phyloP scores from a whole-genome alignment of 2,797 vertebrate species.

The Lagorchestes hirsutus region DNA sequence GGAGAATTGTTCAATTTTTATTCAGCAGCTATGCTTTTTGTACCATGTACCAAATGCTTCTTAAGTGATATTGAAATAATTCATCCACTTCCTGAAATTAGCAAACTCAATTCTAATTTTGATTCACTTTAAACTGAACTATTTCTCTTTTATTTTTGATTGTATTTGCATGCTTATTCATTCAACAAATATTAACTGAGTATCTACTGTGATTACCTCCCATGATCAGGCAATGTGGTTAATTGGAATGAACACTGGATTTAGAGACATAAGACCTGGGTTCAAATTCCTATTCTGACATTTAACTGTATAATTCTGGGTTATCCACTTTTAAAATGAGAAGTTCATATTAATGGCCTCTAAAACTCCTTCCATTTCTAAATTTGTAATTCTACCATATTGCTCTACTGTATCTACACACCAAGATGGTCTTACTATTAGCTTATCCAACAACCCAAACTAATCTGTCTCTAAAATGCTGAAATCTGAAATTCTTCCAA shows the following conservation, averaged over 20 bases:
- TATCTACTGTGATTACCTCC: neutral
- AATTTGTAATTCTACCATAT: neutral
- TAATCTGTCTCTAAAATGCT: neutral
- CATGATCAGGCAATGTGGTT: neutral
- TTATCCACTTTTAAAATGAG: neutral
- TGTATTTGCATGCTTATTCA: neutral
- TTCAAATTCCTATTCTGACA: neutral
- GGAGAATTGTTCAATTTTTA: slow-evolving; percentile 15
- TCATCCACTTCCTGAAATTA: slow-evolving; percentile 36
- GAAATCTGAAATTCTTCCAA: neutral
- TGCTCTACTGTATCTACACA: neutral
- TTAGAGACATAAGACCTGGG: neutral
- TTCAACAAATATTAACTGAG: neutral
- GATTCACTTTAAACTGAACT: neutral
- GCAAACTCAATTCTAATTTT: slow-evolving; percentile 38
- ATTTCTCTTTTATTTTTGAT: slow-evolving; percentile 56
- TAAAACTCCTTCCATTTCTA: neutral
- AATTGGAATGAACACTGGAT: neutral
- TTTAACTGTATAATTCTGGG: neutral
- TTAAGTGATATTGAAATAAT: slow-evolving; percentile 15
- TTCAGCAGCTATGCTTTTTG: slow-evolving; percentile 12
- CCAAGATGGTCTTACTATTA: neutral
- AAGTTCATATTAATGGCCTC: neutral
- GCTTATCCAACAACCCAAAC: neutral
- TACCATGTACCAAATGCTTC: slow-evolving; percentile 7